Evolutionary conservation across 2,888 invertebrate genomes (phyloP).

Genomic region (Hartigia nigra): DNA sequence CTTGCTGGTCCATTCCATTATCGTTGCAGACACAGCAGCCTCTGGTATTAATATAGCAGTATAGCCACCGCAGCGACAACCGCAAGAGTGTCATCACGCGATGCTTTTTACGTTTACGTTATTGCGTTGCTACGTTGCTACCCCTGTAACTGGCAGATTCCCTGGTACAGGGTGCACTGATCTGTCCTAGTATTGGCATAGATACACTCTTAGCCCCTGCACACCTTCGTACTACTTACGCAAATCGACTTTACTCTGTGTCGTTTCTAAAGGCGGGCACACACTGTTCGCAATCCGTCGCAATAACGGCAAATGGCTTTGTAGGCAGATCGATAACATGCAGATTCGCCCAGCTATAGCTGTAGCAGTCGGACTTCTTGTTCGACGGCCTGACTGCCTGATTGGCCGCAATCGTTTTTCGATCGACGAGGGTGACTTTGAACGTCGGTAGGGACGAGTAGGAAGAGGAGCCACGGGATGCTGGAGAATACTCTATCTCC

Average conservation of each 20-base stretch:
- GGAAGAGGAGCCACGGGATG: not conserved
- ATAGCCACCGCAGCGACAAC: not conserved
- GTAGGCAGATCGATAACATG: not conserved
- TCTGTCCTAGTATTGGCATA: not conserved
- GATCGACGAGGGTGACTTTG: not conserved
- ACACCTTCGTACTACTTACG: not conserved
- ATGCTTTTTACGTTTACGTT: not conserved
- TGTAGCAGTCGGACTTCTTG: not conserved
- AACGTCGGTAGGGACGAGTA: not conserved
- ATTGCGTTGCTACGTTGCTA: not conserved
- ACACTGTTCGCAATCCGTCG: not conserved
- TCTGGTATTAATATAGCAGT: not conserved
- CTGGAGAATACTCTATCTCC: not conserved
- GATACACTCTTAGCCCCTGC: not conserved
- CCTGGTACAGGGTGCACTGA: not conserved
- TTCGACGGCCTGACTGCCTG: not conserved
- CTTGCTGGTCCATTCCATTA: constrained; percentile 18
- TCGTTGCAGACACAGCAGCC: constrained; percentile 6
- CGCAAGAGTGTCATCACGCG: not conserved
- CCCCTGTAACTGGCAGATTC: not conserved
- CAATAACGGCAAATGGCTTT: not conserved
- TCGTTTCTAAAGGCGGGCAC: not conserved
- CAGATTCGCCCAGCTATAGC: not conserved
- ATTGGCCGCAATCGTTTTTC: not conserved
- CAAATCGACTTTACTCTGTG: not conserved